A percentile compares a stretch with the other conserved stretches of the same genome.
phyloP scores from a whole-genome alignment of 2,797 vertebrate species.

The Menidia menidia region DNA sequence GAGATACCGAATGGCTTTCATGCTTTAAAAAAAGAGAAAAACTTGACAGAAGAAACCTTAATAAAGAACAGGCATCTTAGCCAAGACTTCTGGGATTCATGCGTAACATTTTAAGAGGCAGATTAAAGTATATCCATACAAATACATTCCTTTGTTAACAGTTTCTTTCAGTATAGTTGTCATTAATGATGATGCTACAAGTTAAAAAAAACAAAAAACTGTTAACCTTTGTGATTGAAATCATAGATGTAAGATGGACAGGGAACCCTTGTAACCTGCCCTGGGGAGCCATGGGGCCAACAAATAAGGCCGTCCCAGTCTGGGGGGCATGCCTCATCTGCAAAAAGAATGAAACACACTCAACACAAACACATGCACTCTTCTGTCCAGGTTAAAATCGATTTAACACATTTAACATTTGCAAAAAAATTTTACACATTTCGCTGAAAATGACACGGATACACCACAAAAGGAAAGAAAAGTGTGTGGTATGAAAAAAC shows the following conservation, averaged over 20 bases:
- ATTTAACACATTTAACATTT: too few species aligned
- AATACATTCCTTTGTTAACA: background rate
- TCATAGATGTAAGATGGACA: constrained; percentile 91
- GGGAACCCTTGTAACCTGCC: constrained; percentile 81
- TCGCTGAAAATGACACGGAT: too few species aligned
- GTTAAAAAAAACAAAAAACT: background rate
- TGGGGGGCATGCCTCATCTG: constrained; percentile 87
- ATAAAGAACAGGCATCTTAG: background rate
- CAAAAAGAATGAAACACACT: constrained; percentile 12
- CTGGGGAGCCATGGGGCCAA: constrained; percentile 89
- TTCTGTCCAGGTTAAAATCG: too few species aligned
- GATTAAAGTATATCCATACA: background rate
- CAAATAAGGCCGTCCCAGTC: constrained; percentile 93
- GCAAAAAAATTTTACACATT: too few species aligned
- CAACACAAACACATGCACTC: background rate
- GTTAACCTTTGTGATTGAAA: constrained; percentile 91
- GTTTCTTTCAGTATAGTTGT: background rate
- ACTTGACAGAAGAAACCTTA: background rate
- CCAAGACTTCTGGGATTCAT: background rate
- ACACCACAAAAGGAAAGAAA: too few species aligned
- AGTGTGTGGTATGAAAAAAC: too few species aligned
- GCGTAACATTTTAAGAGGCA: background rate
- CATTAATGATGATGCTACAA: background rate
- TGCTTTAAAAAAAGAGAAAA: background rate
- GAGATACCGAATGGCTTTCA: too few species aligned